Base-by-base conservation (phyloP, 2,888 invertebrate species). In the Machimus rusticus region DNA sequence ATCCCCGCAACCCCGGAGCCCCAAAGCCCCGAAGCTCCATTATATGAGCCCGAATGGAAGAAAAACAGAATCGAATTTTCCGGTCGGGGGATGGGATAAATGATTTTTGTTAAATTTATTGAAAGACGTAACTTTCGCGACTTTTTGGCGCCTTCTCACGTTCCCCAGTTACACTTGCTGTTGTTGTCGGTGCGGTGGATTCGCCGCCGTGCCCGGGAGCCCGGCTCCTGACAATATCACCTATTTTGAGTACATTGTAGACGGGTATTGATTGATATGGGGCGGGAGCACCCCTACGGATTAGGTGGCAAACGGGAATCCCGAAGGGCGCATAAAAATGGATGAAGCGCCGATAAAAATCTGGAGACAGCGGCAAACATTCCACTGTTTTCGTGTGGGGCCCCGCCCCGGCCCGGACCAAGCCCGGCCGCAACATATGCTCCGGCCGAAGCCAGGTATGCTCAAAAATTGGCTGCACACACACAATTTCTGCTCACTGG, bases 71-170 rank as follows among this genome's bases (percentile, higher is more conserved):
- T 88, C 88, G 87, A 88, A 88, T 88, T 87, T 87, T 88, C 84
- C 87, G 84, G 87, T 84, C 78, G 39, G 86, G 76, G 74, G 76
- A 74, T 88, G 88, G 88, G 86, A 87, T 88, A 88, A 88, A 88
- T 88, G 88, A 88, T 88, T 88, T 88, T 88, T 88, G 88, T 88
- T 88, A 88, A 88, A 88, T 88, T 88, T 88, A 88, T 88, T 88
- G 88, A 88, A 88, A 88, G 88, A 88, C 88, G 87, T 88, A 88
- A 88, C 88, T 88, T 88, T 88, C 84, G 87, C 88, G 88, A 88
- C 88, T 79, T 88, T 88, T 88, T 87, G 88, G 88, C 88, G 88
- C 88, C 88, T 87, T 77, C 76, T 34, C 86, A 77, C 66, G 57
- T 74, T 84, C 39, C 66, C 66, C 57, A 84, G 84, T 39, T 37